These are phyloP conservation scores for Tonatia bakeri DNA, from an alignment of 2,113 vertebrate species.

Conservation along the genomic window DNA sequence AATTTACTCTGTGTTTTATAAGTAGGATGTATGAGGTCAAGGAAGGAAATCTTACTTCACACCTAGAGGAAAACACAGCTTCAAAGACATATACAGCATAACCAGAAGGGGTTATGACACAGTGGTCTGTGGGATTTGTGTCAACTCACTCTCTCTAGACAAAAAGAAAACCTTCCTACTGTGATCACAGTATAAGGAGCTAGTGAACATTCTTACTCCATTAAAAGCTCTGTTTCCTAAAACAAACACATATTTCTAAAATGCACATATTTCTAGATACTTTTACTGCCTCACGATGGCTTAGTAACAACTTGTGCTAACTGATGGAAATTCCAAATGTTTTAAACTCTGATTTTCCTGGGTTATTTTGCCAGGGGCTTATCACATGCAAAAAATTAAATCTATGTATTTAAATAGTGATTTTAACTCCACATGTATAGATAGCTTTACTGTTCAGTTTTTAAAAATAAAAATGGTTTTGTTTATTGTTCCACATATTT, in stretches of 20 bases:
- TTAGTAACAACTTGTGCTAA: neutral
- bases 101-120: neutral
- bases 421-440: neutral
- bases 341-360: neutral
- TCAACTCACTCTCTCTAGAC: neutral
- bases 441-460: neutral
- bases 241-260: neutral
- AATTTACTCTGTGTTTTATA: neutral
- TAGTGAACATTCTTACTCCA: neutral
- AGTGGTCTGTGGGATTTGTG: neutral
- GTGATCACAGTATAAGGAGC: neutral
- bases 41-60: neutral
- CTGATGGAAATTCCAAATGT: neutral
- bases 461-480: neutral
- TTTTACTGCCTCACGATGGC: neutral
- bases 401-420: neutral
- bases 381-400: neutral
- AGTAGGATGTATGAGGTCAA: neutral
- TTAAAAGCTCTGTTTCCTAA: neutral
- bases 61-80: neutral
- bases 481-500: neutral
- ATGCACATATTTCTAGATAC: neutral
- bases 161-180: neutral
- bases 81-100: neutral
- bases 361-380: neutral